Base-by-base conservation (phyloP, 2,797 vertebrate species). In the Novumbra hubbsi region DNA sequence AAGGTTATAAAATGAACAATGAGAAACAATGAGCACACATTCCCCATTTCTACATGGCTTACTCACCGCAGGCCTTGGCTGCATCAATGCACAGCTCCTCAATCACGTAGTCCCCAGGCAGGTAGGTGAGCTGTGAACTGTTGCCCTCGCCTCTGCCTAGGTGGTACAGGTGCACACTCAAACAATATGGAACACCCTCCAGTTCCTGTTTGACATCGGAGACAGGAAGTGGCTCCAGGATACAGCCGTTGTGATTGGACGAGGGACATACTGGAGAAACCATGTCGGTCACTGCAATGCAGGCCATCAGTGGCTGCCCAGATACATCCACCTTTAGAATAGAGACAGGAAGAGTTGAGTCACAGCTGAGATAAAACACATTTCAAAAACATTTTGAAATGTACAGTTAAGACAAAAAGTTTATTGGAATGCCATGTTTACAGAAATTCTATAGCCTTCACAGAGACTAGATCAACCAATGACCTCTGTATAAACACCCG, bases 41-140 rank as follows among this genome's bases (percentile, higher is more conserved):
- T 57, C n/a, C 9, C 41, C n/a, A 21, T 57, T 16, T 28, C 24
- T 32, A 28, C 14, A 5, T 28, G 28, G 15, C 19, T 72, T 76
- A 86, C 94, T 94, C 86, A 98, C 97, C 96, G 73, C 96, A 97
- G 21, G 94, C 91, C 93, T 95, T 96, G 69, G 96, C 96, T 67
- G 96, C 96, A 72, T 83, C 85, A 80, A 96, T 73, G 66, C 96
- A 98, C 70, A 99, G 93, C 75, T 98, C 96, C 90, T 99, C 96
- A 3, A 94, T 94, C 41, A 95, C 83, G 28, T 97, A 96, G 17
- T 97, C 93, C 71, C 96, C 97, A 15, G 88, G 48, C 63, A 94
- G 92, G 86, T 95, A 96, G 0, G 81, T 88, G 68, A 98, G 91
- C 1, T 2, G 24, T 1, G 3, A 19, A 1, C 68, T 74, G 12